A percentile compares a stretch with the other conserved stretches of the same genome.
phyloP scores from a whole-genome alignment of 2,888 invertebrate species.

The Drosophila ustulata region DNA sequence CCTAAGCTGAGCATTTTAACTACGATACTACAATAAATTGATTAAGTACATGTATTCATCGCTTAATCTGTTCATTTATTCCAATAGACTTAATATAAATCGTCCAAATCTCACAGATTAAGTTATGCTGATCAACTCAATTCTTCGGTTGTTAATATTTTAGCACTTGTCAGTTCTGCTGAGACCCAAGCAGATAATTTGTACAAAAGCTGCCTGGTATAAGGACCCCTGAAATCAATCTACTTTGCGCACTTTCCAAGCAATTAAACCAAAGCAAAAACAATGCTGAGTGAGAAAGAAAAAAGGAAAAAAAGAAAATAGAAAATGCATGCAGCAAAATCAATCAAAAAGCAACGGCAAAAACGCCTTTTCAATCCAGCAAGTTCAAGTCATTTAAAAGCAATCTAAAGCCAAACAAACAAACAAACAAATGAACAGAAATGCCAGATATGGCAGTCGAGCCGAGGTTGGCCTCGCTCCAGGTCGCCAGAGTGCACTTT shows the following conservation, averaged over 20 bases:
- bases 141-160: neutral
- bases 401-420: conserved; percentile 67
- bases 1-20: no score
- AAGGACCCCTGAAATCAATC: conserved; percentile 46
- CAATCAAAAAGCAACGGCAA: conserved; percentile 64
- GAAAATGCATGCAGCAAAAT: conserved; percentile 58
- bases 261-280: conserved; percentile 64
- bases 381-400: conserved; percentile 79
- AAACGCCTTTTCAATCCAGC: conserved; percentile 46
- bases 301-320: conserved; percentile 5
- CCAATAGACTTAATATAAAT: no score
- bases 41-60: no score
- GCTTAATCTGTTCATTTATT: no score
- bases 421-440: conserved; percentile 55
- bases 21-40: no score
- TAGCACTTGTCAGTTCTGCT: neutral
- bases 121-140: neutral
- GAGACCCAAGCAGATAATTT: conserved; percentile 17
- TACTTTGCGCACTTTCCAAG: conserved; percentile 77
- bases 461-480: conserved; percentile 49
- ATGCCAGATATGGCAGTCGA: conserved; percentile 47
- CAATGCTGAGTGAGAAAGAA: conserved; percentile 37
- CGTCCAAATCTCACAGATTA: no score
- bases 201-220: neutral
- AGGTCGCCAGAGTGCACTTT: conserved; percentile 62